Evolutionary conservation across 2,113 vertebrate genomes (phyloP).

Genomic region (Vireo altiloquus): DNA sequence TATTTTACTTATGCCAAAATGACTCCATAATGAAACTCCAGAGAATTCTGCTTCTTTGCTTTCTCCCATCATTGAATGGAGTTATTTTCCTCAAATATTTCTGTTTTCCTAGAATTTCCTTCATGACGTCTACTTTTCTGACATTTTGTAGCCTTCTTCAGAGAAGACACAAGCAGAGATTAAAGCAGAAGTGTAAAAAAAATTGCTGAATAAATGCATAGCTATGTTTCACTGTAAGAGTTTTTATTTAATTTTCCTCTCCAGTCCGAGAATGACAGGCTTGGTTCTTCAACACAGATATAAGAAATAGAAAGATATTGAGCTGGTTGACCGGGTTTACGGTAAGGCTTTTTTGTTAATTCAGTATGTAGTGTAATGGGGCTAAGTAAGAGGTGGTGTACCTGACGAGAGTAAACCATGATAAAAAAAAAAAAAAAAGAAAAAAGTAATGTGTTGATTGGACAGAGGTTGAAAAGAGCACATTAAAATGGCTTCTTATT

Average conservation of each 20-base stretch:
- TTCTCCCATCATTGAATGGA: background rate
- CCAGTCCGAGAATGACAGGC: background rate
- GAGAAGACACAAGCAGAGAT: background rate
- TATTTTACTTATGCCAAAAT: background rate
- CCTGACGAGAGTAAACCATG: background rate
- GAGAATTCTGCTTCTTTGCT: background rate
- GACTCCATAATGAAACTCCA: background rate
- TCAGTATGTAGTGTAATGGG: background rate
- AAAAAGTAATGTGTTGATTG: background rate
- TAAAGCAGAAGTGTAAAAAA: background rate
- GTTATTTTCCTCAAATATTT: background rate
- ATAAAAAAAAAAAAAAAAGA: background rate
- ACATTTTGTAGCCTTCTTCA: background rate
- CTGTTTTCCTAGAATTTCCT: background rate
- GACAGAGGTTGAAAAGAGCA: background rate
- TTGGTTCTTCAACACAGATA: background rate
- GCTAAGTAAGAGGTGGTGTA: background rate
- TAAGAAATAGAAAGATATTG: background rate
- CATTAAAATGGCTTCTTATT: background rate
- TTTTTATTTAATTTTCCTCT: background rate
- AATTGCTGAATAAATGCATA: background rate
- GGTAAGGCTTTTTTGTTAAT: background rate
- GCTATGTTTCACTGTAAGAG: background rate
- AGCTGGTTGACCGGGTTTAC: background rate
- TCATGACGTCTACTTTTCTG: background rate